phyloP scores from a whole-genome alignment of 2,888 invertebrate genomes.

The Geotrupes spiniger region DNA sequence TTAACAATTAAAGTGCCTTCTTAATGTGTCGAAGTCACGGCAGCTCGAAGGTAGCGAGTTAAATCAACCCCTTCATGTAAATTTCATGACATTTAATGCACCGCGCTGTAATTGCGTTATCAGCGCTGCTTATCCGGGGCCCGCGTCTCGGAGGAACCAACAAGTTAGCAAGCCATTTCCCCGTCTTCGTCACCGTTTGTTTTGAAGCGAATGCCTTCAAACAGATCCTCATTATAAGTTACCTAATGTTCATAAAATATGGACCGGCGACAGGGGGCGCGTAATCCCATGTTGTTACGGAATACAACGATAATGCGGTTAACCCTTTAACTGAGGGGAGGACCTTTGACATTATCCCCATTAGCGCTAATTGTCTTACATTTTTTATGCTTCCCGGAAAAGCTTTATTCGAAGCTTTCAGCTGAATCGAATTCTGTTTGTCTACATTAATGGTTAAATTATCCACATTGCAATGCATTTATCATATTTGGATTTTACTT shows the following conservation, averaged over 20 bases:
- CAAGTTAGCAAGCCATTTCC: constrained; percentile 46
- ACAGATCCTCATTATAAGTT: constrained; percentile 53
- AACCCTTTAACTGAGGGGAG: constrained; percentile 39
- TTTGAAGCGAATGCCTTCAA: constrained; percentile 47
- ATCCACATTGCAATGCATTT: too few relatives aligned
- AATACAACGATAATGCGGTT: constrained; percentile 43
- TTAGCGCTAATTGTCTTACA: constrained; percentile 22
- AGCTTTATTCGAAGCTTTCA: too few relatives aligned
- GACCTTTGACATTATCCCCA: constrained; percentile 23
- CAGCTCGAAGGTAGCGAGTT: constrained; percentile 13
- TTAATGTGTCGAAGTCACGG: too few relatives aligned
- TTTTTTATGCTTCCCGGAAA: constrained; percentile 14
- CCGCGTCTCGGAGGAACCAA: constrained; percentile 40
- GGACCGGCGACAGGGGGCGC: constrained; percentile 36
- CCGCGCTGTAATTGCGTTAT: constrained; percentile 48
- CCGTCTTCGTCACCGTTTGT: constrained; percentile 38
- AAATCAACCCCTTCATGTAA: constrained; percentile 45
- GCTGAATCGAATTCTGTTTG: too few relatives aligned
- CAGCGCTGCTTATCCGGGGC: constrained; percentile 37
- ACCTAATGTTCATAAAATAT: constrained; percentile 53
- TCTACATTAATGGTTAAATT: too few relatives aligned
- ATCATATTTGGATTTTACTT: too few relatives aligned
- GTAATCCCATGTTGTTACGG: constrained; percentile 31
- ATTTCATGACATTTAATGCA: constrained; percentile 51
- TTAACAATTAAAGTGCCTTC: too few relatives aligned